These are phyloP conservation scores for Balaenoptera acutorostrata DNA, from an alignment of 2,113 vertebrate species.

Conservation along the genomic window DNA sequence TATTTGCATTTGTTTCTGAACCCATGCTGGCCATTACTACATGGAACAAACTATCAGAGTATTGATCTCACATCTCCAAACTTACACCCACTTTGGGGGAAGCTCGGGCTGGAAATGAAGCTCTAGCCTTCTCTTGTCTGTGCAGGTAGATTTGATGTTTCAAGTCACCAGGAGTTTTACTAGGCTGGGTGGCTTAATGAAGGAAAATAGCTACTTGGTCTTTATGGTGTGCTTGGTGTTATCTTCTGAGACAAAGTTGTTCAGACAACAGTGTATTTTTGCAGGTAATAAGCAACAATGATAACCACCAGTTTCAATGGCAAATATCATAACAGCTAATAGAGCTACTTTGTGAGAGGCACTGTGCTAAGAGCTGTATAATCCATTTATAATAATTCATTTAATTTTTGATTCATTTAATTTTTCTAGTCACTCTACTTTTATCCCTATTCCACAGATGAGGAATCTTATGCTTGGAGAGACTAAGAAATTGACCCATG, in stretches of 20 bases:
- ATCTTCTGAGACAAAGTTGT: neutral
- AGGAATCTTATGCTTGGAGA: neutral
- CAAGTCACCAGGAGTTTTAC: neutral
- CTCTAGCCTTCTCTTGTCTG: neutral
- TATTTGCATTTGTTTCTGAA: constrained; percentile 10
- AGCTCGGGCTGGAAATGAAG: neutral
- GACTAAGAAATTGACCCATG: neutral
- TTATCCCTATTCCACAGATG: neutral
- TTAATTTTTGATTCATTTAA: neutral
- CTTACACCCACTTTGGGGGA: neutral
- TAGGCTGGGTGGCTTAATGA: neutral
- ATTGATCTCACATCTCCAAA: neutral
- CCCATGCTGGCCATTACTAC: neutral
- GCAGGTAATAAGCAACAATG: neutral
- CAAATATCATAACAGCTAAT: neutral
- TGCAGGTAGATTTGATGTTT: neutral
- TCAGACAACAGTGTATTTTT: neutral
- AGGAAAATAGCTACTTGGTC: neutral
- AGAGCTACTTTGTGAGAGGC: neutral
- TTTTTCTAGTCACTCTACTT: neutral
- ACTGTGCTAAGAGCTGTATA: neutral
- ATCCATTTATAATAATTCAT: neutral
- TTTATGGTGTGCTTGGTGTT: neutral
- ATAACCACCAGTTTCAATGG: neutral
- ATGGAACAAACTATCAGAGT: neutral